Base-by-base conservation (phyloP, 2,888 invertebrate genomes). In the Philhelius pedissequus region DNA sequence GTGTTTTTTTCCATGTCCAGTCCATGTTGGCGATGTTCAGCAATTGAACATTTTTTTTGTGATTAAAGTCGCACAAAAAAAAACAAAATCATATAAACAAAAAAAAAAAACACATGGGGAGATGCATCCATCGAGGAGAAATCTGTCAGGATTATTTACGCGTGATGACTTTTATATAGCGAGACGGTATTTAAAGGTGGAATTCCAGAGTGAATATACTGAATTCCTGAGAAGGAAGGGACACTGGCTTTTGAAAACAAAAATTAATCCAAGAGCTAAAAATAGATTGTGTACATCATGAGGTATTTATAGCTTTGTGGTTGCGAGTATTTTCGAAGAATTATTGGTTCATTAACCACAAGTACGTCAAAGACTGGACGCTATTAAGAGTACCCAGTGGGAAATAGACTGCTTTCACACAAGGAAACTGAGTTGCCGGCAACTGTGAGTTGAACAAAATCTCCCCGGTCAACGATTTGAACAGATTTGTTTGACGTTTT, bases 91-190 rank as follows among this genome's bases (percentile, higher is more conserved):
- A 9, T 6, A 40, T 6, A 48, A 48, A 22, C 0, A n/a, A 25
- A n/a, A 48, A n/a, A n/a, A 25, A n/a, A 25, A n/a, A 48, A n/a
- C 6, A 25, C 13, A 13, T 32, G 58, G 11, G 43, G 15, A 40
- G n/a, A 27, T 38, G 15, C 56, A 68, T n/a, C n/a, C n/a, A 25
- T 30, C 9, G 45, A 66, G 66, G 38, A 54, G 45, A 69, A 60
- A 68, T 78, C 78, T 77, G 82, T 82, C 82, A 69, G 77, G 82
- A 77, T 82, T 77, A 82, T 77, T 77, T 68, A 77, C 68, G 66
- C 66, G 68, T 54, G 60, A 30, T 60, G 62, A 69, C 66, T 81
- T 81, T 76, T 76, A 54, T 77, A 54, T 18, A 13, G 30, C 25
- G 32, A 40, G 68, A 64, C 56, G 62, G 20, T 60, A 48, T 66